Evolutionary conservation across 2,113 vertebrate genomes (phyloP).

Genomic region (Procapra przewalskii): DNA sequence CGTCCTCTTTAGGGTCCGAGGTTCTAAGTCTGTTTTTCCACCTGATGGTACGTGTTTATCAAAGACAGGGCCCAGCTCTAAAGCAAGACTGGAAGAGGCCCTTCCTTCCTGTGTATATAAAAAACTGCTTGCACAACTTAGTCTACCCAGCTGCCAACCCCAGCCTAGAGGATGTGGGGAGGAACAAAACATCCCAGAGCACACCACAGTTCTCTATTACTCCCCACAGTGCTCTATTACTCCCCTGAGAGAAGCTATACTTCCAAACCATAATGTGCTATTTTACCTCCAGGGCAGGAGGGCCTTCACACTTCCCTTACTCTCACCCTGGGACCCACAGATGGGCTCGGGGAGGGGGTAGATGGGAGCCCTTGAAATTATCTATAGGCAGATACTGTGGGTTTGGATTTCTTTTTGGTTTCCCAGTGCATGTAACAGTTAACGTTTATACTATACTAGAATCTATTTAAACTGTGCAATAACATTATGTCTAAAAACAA

Average conservation of each 20-base stretch:
- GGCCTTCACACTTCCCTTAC: neutral
- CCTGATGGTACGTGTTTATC: neutral
- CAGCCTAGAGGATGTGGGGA: neutral
- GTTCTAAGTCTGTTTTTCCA: neutral
- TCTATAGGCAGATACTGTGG: neutral
- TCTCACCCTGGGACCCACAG: neutral
- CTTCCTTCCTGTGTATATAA: neutral
- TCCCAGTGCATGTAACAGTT: neutral
- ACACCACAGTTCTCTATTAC: neutral
- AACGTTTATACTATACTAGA: neutral
- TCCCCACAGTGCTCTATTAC: neutral
- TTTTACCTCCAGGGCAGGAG: neutral
- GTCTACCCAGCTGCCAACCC: neutral
- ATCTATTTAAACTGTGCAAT: neutral
- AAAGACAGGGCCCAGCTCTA: neutral
- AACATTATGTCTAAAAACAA: neutral
- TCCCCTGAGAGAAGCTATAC: neutral
- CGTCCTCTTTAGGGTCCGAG: neutral
- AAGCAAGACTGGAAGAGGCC: neutral
- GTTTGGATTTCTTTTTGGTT: neutral
- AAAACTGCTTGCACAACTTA: neutral
- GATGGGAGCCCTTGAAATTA: neutral
- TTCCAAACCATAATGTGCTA: neutral
- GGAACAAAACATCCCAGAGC: neutral
- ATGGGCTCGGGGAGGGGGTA: neutral